Percentiles rank a stretch among this genome's conserved stretches.
Conservation (phyloP, 53 echinoderm and acorn worm genomes). For the Antedon mediterranea region DNA sequence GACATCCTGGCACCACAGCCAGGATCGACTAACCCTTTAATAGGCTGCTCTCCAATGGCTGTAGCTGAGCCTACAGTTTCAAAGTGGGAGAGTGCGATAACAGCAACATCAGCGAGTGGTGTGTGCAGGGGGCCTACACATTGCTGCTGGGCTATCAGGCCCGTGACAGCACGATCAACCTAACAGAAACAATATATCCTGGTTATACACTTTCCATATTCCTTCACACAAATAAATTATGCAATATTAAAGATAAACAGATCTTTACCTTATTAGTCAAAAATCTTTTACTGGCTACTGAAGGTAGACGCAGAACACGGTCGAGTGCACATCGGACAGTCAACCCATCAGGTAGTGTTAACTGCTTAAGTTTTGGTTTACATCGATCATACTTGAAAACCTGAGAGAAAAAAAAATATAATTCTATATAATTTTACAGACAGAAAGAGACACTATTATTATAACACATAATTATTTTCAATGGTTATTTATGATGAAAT, state of each 20-base stretch:
- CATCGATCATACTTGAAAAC: slow-evolving; percentile 54
- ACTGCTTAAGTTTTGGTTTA: slow-evolving; percentile 26
- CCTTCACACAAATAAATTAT: too few relatives aligned
- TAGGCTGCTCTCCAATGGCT: slow-evolving; percentile 88
- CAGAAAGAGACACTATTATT: too few relatives aligned
- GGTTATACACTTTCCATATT: too few relatives aligned
- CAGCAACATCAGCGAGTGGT: slow-evolving; percentile 91
- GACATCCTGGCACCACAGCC: slow-evolving; percentile 82
- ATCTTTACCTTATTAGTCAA: slow-evolving; percentile 79
- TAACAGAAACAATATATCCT: not conserved
- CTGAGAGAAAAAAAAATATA: slow-evolving; percentile 19
- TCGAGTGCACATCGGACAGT: slow-evolving; percentile 58
- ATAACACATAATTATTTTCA: too few relatives aligned
- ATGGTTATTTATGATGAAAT: not conserved
- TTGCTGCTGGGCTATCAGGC: slow-evolving; percentile 90
- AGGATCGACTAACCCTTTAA: slow-evolving; percentile 80
- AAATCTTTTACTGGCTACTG: slow-evolving; percentile 91
- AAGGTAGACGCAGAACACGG: slow-evolving; percentile 78
- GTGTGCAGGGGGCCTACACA: slow-evolving; percentile 97
- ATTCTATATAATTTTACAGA: not conserved
- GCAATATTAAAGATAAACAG: too few relatives aligned
- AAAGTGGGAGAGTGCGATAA: slow-evolving; percentile 85
- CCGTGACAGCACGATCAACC: slow-evolving; percentile 97
- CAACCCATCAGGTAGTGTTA: slow-evolving; percentile 45
- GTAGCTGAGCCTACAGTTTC: slow-evolving; percentile 84